These are phyloP conservation scores for Lapara coniferarum DNA, from an alignment of 2,888 invertebrate species.

Conservation along the genomic window DNA sequence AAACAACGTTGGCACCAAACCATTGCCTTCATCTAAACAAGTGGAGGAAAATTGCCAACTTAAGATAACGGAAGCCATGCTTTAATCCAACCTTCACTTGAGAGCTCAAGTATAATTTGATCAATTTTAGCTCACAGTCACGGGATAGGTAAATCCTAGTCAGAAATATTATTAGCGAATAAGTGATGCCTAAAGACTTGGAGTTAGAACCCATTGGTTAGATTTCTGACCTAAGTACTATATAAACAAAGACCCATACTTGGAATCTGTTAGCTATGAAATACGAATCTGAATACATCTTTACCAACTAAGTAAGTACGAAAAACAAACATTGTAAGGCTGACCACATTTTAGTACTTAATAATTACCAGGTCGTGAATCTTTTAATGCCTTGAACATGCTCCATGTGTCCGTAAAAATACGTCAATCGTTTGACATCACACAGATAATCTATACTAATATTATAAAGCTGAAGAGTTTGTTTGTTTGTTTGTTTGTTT, in stretches of 20 bases:
- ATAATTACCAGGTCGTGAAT: too few relatives aligned
- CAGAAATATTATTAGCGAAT: background rate
- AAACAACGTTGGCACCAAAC: slow-evolving; percentile 9
- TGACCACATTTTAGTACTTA: too few relatives aligned
- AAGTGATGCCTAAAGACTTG: background rate
- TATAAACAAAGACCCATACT: too few relatives aligned
- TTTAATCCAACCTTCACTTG: background rate
- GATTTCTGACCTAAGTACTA: too few relatives aligned
- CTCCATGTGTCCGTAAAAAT: background rate
- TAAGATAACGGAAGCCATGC: slow-evolving; percentile 31
- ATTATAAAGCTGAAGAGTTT: too few relatives aligned
- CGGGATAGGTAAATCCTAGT: background rate
- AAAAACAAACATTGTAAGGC: too few relatives aligned
- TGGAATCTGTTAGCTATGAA: too few relatives aligned
- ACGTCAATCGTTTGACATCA: background rate
- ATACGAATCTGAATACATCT: too few relatives aligned
- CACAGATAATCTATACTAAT: too few relatives aligned
- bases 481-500: too few relatives aligned
- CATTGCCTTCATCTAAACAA: slow-evolving; percentile 8
- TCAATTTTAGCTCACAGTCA: background rate
- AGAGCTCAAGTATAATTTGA: background rate
- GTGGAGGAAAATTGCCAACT: slow-evolving; percentile 21
- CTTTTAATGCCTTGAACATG: background rate
- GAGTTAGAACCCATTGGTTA: too few relatives aligned
- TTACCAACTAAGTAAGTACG: too few relatives aligned